These are phyloP conservation scores for Rhopalosiphum nymphaeae DNA, from an alignment of 2,888 invertebrate species.

Conservation along the genomic window DNA sequence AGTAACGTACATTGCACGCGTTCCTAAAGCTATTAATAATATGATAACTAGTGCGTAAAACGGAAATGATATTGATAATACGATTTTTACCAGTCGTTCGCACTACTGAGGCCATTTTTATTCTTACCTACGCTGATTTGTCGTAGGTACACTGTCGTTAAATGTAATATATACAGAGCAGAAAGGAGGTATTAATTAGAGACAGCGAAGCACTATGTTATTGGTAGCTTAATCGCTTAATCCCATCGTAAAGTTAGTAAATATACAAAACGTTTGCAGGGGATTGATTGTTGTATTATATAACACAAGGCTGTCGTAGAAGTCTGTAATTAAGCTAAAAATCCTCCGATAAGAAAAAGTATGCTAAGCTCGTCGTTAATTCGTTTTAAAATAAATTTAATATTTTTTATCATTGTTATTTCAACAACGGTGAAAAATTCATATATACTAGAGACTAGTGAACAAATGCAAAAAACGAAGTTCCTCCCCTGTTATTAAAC, in stretches of 20 bases:
- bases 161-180: background rate
- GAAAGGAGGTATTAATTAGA: background rate
- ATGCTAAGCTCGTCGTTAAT: background rate
- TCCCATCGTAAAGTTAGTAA: background rate
- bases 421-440: background rate
- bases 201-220: background rate
- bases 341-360: background rate
- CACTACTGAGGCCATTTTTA: background rate
- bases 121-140: background rate
- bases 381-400: slow-evolving; percentile 5
- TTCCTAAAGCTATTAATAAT: background rate
- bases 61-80: background rate
- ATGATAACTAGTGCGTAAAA: background rate
- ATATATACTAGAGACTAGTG: background rate
- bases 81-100: background rate
- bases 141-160: background rate
- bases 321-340: slow-evolving; percentile 9
- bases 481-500: background rate
- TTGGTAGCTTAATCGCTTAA: slow-evolving; percentile 19
- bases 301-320: background rate
- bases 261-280: slow-evolving; percentile 20
- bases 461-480: background rate
- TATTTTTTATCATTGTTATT: background rate
- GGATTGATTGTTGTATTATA: slow-evolving; percentile 1
- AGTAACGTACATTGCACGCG: background rate